These are phyloP conservation scores for Coronaproctus castanopsis DNA, from an alignment of 2,888 invertebrate species.

Conservation along the genomic window DNA sequence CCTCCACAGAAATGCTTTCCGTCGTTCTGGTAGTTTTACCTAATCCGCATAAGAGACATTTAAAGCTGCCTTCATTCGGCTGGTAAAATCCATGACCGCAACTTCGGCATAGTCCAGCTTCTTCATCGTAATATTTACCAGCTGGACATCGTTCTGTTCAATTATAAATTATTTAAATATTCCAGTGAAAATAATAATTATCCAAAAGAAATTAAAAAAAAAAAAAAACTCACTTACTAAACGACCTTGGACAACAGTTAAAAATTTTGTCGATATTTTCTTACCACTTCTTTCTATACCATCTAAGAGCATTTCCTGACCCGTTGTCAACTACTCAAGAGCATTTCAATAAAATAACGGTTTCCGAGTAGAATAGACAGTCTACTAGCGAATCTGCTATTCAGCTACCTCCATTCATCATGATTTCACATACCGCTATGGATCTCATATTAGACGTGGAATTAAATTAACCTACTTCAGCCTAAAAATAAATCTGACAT, in stretches of 20 bases:
- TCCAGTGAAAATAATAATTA: not conserved
- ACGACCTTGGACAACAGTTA: not conserved
- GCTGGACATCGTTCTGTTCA: conserved; percentile 75
- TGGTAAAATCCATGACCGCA: conserved; percentile 92
- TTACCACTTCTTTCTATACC: no score
- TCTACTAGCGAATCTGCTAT: no score
- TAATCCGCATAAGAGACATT: conserved; percentile 66
- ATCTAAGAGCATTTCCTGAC: no score
- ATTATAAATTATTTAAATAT: not conserved
- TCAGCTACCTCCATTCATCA: no score
- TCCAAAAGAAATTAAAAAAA: no score
- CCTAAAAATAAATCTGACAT: no score
- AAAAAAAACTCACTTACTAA: not conserved
- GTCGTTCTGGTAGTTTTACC: conserved; percentile 80
- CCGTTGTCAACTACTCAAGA: no score
- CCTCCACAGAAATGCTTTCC: conserved; percentile 62
- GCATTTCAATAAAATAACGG: no score
- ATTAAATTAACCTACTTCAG: no score
- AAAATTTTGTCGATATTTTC: not conserved
- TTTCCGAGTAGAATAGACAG: no score
- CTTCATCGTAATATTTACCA: conserved; percentile 81
- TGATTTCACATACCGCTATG: no score
- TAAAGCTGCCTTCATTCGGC: conserved; percentile 72
- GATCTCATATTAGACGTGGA: no score
- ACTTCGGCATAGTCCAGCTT: conserved; percentile 66